These are phyloP conservation scores for Thecophora atra DNA, from an alignment of 2,888 invertebrate species.

Conservation along the genomic window DNA sequence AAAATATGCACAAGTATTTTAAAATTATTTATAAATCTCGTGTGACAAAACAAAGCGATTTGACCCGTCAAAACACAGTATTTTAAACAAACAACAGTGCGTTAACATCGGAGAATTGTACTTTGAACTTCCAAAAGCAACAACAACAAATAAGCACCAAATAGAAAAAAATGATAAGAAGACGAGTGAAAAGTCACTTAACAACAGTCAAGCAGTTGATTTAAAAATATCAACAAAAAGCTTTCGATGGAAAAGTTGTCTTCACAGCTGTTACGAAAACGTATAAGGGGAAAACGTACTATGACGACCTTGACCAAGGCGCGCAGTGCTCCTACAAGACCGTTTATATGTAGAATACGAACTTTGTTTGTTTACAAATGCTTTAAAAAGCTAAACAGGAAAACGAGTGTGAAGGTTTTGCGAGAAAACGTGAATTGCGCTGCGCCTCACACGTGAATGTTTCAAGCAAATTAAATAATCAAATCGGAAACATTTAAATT, in stretches of 20 bases:
- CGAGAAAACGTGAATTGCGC: too few species aligned
- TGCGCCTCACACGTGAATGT: too few species aligned
- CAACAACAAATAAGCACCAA: too few species aligned
- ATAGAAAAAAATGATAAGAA: not conserved
- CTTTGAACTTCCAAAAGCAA: slow-evolving; percentile 19
- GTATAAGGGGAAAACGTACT: not conserved
- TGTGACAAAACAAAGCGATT: too few species aligned
- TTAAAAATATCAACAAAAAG: not conserved
- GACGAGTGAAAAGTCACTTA: not conserved
- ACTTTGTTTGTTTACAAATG: too few species aligned
- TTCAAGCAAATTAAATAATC: too few species aligned
- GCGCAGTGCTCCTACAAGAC: not conserved
- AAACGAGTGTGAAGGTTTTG: not conserved
- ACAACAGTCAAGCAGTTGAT: not conserved
- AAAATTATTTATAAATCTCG: slow-evolving; percentile 11
- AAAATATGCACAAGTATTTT: too few species aligned
- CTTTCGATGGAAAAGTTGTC: slow-evolving; percentile 10
- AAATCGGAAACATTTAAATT: too few species aligned
- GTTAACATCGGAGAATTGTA: slow-evolving; percentile 24
- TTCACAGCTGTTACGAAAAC: not conserved
- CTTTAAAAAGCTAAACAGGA: too few species aligned
- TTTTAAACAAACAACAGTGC: not conserved
- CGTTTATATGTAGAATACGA: not conserved
- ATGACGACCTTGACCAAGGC: slow-evolving; percentile 26
- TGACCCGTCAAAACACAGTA: not conserved